These are phyloP conservation scores for Fistularia tabacaria DNA, from an alignment of 2,797 vertebrate species.

Conservation along the genomic window DNA sequence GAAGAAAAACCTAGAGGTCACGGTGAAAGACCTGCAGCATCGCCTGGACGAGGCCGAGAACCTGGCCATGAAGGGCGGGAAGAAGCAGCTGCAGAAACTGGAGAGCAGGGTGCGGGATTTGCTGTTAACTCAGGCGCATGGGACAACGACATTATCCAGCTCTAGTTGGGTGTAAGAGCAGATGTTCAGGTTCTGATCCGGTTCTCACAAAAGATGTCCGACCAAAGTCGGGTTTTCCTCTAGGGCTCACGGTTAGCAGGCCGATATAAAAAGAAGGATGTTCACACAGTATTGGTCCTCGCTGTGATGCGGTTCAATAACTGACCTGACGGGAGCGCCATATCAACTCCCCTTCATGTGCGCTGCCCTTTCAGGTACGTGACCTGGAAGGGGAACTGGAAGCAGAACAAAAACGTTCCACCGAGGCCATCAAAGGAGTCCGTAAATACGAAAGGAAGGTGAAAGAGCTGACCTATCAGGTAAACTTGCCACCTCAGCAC, in stretches of 20 bases:
- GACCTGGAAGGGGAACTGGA: constrained; percentile 80
- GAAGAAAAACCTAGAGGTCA: constrained; percentile 84
- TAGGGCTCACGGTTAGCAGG: no score
- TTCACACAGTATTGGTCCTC: no score
- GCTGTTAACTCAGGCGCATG: background rate
- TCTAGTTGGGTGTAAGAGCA: no score
- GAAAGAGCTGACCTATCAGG: constrained; percentile 84
- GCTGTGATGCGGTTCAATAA: no score
- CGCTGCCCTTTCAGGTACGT: constrained; percentile 63
- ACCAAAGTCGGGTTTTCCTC: no score
- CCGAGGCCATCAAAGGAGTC: constrained; percentile 77
- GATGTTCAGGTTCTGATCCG: no score
- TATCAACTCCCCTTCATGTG: no score
- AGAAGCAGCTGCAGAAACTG: constrained; percentile 84
- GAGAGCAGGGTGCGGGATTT: constrained; percentile 62
- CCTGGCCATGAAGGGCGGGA: constrained; percentile 81
- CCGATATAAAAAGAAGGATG: no score
- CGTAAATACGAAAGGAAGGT: constrained; percentile 81
- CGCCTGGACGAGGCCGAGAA: constrained; percentile 79
- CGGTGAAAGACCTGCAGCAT: constrained; percentile 77
- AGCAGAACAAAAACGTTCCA: constrained; percentile 75
- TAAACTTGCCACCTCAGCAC: constrained; percentile 26
- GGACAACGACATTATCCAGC: no score
- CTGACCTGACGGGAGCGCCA: no score
- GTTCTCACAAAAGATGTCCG: no score